Conservation (phyloP, 2,113 vertebrate genomes). For the Nanger granti region DNA sequence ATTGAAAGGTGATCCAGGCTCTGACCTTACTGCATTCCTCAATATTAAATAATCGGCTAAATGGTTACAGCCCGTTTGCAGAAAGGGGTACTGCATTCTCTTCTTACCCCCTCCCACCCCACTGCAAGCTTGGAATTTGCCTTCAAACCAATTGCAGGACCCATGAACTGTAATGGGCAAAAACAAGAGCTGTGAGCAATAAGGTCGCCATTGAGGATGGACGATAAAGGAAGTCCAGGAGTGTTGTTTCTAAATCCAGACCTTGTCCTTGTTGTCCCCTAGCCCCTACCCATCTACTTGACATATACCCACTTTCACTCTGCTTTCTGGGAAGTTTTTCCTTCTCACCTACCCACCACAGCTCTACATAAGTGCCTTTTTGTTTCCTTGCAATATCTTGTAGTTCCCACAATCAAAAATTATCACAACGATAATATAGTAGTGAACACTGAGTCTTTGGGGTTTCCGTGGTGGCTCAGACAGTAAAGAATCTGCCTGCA, state of each 20-base stretch:
- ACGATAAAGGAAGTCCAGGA: background rate
- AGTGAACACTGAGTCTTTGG: background rate
- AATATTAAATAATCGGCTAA: conserved; percentile 61
- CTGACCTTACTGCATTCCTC: conserved; percentile 52
- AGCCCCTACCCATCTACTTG: fast-evolving
- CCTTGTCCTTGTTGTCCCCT: background rate
- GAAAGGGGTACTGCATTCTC: background rate
- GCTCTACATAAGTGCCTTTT: background rate
- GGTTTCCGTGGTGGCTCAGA: background rate
- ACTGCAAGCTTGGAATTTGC: conserved; percentile 26
- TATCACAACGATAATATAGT: background rate
- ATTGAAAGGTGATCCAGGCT: conserved; percentile 65
- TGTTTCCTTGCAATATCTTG: background rate
- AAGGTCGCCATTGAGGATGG: background rate
- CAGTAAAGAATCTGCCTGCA: background rate
- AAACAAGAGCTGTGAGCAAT: background rate
- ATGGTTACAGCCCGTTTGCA: conserved; percentile 44
- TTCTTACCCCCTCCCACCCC: background rate
- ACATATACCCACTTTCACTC: background rate
- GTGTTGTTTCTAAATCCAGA: background rate
- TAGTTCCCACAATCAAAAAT: background rate
- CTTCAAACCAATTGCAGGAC: conserved; percentile 16
- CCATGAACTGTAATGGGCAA: background rate
- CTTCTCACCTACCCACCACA: background rate
- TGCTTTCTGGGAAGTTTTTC: background rate